These are phyloP conservation scores for Onchidella celtica DNA, from an alignment of 2,888 invertebrate genomes.

Conservation along the genomic window DNA sequence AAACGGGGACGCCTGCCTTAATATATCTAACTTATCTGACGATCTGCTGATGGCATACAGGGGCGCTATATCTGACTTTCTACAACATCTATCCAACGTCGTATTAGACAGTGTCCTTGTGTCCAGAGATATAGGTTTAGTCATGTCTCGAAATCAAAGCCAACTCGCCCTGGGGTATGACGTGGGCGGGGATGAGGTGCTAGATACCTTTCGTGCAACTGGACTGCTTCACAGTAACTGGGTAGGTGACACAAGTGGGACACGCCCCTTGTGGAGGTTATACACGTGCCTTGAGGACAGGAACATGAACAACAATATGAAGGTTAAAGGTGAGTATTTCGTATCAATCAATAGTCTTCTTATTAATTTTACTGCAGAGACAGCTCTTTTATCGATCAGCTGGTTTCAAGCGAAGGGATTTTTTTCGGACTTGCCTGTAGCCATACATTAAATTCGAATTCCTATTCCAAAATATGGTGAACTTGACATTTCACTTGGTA, in stretches of 20 bases:
- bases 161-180: constrained; percentile 52
- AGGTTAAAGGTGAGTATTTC: constrained; percentile 56
- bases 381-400: too few species aligned
- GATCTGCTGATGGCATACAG: constrained; percentile 43
- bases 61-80: constrained; percentile 44
- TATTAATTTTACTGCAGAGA: too few species aligned
- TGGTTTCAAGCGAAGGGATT: too few species aligned
- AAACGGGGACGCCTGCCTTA: constrained; percentile 32
- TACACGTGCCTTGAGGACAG: constrained; percentile 57
- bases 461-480: too few species aligned
- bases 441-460: too few species aligned
- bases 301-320: constrained; percentile 59
- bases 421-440: too few species aligned
- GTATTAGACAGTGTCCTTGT: constrained; percentile 33
- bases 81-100: constrained; percentile 43
- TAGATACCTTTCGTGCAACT: constrained; percentile 10
- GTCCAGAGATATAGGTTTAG: constrained; percentile 14
- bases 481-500: too few species aligned
- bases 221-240: constrained; percentile 46
- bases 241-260: constrained; percentile 6
- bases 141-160: constrained; percentile 51
- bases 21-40: neutral
- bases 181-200: neutral
- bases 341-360: too few species aligned
- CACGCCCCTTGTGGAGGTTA: constrained; percentile 49